These are phyloP conservation scores for Drosophila tani DNA, from an alignment of 1,140 invertebrate genomes.

Conservation along the genomic window DNA sequence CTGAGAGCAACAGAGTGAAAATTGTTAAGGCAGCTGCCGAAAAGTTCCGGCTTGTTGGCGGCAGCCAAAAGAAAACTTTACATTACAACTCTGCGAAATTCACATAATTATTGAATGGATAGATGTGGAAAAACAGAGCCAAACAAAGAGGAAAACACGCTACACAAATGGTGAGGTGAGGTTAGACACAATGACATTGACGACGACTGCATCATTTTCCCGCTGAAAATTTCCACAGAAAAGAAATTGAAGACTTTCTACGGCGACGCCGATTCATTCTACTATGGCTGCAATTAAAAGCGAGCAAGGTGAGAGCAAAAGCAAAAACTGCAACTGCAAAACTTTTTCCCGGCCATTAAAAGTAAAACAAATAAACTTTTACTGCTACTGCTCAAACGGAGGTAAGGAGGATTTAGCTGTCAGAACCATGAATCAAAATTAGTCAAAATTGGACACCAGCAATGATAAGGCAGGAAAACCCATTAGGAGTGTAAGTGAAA, in stretches of 20 bases:
- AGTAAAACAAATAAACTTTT: slow-evolving; percentile 73
- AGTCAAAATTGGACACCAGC: background rate
- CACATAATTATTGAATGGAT: slow-evolving; percentile 55
- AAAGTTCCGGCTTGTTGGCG: slow-evolving; percentile 63
- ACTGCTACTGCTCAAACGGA: slow-evolving; percentile 17
- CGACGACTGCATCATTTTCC: slow-evolving; percentile 62
- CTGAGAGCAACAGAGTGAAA: slow-evolving; percentile 35
- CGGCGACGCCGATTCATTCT: slow-evolving; percentile 28
- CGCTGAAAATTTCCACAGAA: slow-evolving; percentile 60
- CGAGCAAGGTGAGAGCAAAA: slow-evolving; percentile 24
- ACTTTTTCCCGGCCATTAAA: slow-evolving; percentile 63
- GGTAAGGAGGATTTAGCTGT: background rate
- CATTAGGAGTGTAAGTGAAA: background rate
- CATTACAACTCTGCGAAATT: slow-evolving; percentile 51
- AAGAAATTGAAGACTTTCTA: slow-evolving; percentile 74
- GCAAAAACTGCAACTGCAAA: slow-evolving; percentile 34
- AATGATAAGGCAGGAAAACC: background rate
- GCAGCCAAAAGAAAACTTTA: slow-evolving; percentile 33
- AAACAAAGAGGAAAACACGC: slow-evolving; percentile 40
- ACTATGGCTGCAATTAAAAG: slow-evolving; percentile 64
- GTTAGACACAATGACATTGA: slow-evolving; percentile 64
- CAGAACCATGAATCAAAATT: slow-evolving; percentile 10
- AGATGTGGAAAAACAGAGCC: slow-evolving; percentile 36
- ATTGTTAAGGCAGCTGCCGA: slow-evolving; percentile 26
- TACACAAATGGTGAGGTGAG: slow-evolving; percentile 31